Percentiles rank a stretch among this genome's conserved stretches.
Evolutionary conservation across 2,113 vertebrate species (phyloP).

Genomic region (Sinocyclocheilus maitianheensis): DNA sequence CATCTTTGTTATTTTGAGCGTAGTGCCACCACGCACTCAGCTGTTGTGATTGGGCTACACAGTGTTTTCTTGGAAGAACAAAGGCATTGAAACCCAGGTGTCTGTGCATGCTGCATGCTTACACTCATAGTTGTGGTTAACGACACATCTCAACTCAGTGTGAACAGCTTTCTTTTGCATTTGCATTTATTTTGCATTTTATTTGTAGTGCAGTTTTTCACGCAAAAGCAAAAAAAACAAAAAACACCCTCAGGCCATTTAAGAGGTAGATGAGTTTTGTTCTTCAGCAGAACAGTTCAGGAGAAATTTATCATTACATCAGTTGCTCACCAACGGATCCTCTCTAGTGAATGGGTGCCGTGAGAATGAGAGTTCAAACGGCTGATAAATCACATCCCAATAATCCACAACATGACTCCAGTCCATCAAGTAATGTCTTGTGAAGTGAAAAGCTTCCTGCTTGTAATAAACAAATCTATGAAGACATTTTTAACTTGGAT

Average conservation of each 20-base stretch:
- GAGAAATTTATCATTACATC: not conserved
- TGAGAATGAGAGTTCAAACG: not conserved
- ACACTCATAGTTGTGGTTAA: constrained; percentile 7
- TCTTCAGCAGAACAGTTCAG: not conserved
- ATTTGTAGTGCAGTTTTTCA: not conserved
- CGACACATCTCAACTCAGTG: not conserved
- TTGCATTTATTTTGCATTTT: constrained; percentile 10
- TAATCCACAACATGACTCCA: not conserved
- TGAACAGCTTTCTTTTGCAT: not conserved
- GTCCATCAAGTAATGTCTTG: too few species aligned
- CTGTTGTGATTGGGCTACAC: not conserved
- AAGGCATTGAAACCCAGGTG: constrained; percentile 29
- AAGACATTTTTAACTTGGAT: too few species aligned
- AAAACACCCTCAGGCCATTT: too few species aligned
- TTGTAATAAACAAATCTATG: too few species aligned
- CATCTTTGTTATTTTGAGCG: not conserved
- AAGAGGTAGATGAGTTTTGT: too few species aligned
- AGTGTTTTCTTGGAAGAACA: constrained; percentile 9
- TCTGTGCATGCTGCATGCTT: constrained; percentile 40
- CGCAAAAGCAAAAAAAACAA: not conserved
- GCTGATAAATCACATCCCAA: not conserved
- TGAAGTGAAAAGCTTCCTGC: too few species aligned
- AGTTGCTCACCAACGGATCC: not conserved
- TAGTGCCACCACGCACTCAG: not conserved
- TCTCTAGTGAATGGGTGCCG: not conserved